Conservation (phyloP, 2,113 vertebrate genomes). For the Sterrhoptilus dennistouni region DNA sequence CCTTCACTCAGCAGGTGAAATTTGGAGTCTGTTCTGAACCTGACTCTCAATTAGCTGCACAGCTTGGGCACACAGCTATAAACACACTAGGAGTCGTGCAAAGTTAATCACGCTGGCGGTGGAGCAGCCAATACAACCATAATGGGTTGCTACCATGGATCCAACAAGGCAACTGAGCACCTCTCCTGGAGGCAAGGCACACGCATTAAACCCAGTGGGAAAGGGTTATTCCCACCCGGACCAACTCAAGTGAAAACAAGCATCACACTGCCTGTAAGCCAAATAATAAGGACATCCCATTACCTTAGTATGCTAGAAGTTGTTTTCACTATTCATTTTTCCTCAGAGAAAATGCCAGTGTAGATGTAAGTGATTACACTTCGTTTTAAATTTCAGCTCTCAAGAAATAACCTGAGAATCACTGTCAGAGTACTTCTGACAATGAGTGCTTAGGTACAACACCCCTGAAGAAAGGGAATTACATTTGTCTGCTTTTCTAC, state of each 20-base stretch:
- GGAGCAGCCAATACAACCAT: neutral
- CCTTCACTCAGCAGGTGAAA: slow-evolving; percentile 6
- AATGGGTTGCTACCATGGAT: neutral
- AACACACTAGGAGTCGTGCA: neutral
- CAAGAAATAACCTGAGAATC: neutral
- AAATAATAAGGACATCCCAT: neutral
- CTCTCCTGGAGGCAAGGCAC: neutral
- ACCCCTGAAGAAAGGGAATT: neutral
- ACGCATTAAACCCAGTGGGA: neutral
- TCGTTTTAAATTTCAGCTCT: neutral
- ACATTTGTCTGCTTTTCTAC: neutral
- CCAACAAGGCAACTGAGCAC: neutral
- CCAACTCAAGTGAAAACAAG: neutral
- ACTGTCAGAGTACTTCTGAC: neutral
- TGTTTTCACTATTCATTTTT: neutral
- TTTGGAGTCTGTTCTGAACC: slow-evolving; percentile 1
- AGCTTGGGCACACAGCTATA: slow-evolving; percentile 17
- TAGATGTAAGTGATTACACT: neutral
- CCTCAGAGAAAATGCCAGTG: neutral
- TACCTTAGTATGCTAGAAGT: neutral
- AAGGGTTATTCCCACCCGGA: neutral
- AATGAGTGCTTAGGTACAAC: neutral
- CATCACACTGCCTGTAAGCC: neutral
- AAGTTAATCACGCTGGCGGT: neutral
- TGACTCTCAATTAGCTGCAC: slow-evolving; percentile 30